Evolutionary conservation across 2,113 vertebrate species (phyloP), one percentile per base, ranked within the genome.

Genomic region (Oceanodroma tethys): DNA sequence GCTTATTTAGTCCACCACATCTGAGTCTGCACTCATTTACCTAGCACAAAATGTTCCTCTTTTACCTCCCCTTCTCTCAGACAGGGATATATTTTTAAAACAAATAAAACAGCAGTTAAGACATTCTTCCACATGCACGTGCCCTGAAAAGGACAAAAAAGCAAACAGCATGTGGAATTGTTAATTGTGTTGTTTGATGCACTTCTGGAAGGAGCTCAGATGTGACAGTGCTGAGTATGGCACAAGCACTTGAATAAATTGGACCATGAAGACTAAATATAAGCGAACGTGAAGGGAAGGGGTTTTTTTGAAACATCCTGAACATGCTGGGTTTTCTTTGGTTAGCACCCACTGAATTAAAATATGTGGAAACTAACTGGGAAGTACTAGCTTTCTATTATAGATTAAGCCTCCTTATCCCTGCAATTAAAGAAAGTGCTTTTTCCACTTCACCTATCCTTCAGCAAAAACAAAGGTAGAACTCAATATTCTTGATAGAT

Each of bases 401-500:
- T 26, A 92, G 59, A 92, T 84, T 62, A 78, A 92, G 30, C 3
- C n/a, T 16, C 32, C 5, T 81, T 67, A 65, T 32, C 19, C 25
- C 21, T 91, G 34, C 86, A 91, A 67, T 91, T 93, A 83, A 90
- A 66, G 48, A 73, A 82, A 73, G 42, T 38, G 47, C 4, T 81
- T 97, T 94, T 95, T 88, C 60, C 32, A 92, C 67, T 88, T 83
- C 67, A 63, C 32, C 72, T 81, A 22, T 81, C 60, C 52, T 93
- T 93, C 80, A 89, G 30, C 6, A 91, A 81, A 93, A 97, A 45
- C 59, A 88, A 92, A 86, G 90, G 80, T 26, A 92, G 43, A 88
- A 79, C 47, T 95, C 91, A 90, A 90, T 94, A 93, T 78, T 90
- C 72, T 86, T 94, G 55, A 93, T 95, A 89, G 88, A 71, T 88